Conservation (phyloP, 2,888 invertebrate genomes). For the Crossocerus cetratus region DNA sequence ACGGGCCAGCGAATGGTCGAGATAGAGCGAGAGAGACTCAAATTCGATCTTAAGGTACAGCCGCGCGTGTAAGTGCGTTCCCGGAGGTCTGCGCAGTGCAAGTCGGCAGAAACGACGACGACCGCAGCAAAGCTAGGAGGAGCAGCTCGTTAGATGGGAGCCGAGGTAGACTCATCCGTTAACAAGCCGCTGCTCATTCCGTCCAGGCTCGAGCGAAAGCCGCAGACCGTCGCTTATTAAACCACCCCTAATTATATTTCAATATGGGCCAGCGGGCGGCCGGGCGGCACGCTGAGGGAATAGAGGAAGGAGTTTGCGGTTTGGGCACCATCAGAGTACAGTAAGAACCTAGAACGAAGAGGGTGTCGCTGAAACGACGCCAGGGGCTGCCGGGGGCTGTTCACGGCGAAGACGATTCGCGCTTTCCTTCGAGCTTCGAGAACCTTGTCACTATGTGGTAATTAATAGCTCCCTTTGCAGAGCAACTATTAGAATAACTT, state of each 20-base stretch:
- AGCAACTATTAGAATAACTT: slow-evolving; percentile 51
- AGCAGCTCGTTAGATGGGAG: slow-evolving; percentile 44
- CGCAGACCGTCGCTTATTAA: slow-evolving; percentile 70
- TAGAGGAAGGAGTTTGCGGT: slow-evolving; percentile 23
- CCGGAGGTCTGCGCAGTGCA: not conserved
- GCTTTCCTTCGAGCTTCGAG: slow-evolving; percentile 11
- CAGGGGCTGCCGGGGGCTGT: slow-evolving; percentile 40
- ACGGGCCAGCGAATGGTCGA: no score
- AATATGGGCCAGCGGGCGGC: slow-evolving; percentile 60
- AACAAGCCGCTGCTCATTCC: slow-evolving; percentile 57
- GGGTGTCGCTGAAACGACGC: slow-evolving; percentile 36
- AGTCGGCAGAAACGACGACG: slow-evolving; percentile 17
- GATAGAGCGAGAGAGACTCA: not conserved
- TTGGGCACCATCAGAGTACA: slow-evolving; percentile 5
- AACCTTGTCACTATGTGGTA: slow-evolving; percentile 38
- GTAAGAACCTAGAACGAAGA: not conserved
- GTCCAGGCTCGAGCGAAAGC: slow-evolving; percentile 58
- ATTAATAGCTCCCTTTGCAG: slow-evolving; percentile 57
- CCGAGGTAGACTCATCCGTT: slow-evolving; percentile 48
- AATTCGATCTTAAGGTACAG: not conserved
- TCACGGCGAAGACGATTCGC: slow-evolving; percentile 13
- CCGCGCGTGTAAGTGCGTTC: not conserved
- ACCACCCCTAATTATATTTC: slow-evolving; percentile 72
- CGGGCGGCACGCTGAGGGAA: slow-evolving; percentile 33
- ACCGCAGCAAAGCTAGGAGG: slow-evolving; percentile 44